These are phyloP conservation scores for Acromyrmex heyeri DNA, from an alignment of 1,140 invertebrate genomes.

Conservation along the genomic window DNA sequence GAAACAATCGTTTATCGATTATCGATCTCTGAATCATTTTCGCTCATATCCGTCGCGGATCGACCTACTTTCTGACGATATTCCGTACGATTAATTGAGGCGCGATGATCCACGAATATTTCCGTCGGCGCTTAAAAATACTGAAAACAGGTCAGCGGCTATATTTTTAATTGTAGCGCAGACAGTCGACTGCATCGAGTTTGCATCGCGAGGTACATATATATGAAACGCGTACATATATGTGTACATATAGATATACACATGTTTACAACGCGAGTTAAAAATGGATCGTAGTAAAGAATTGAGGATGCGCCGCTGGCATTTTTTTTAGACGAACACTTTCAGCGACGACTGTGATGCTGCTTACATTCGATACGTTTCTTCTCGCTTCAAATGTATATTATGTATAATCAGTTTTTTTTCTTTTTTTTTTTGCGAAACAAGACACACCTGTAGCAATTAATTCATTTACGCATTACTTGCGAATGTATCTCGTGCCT, in stretches of 20 bases:
- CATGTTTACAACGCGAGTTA: conserved; percentile 30
- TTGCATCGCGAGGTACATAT: conserved; percentile 27
- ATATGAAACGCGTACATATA: not conserved
- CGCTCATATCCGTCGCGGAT: conserved; percentile 15
- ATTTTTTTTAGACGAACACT: conserved; percentile 29
- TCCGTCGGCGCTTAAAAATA: conserved; percentile 77
- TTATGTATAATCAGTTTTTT: not conserved
- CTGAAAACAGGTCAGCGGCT: conserved; percentile 79
- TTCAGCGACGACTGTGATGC: not conserved
- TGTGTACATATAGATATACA: not conserved
- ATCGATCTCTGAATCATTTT: conserved; percentile 24
- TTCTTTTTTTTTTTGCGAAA: not conserved
- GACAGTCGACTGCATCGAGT: conserved; percentile 59
- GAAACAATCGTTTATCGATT: conserved; percentile 17
- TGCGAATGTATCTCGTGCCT: conserved; percentile 1
- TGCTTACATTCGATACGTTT: not conserved
- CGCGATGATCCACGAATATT: conserved; percentile 79
- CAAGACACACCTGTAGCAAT: conserved; percentile 43
- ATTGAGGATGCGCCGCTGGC: conserved; percentile 37
- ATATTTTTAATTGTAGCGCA: conserved; percentile 80
- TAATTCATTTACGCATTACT: conserved; percentile 29
- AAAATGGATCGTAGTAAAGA: conserved; percentile 31
- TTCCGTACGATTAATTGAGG: conserved; percentile 75
- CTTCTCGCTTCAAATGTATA: conserved; percentile 7
- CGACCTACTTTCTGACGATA: conserved; percentile 71